phyloP scores from a whole-genome alignment of 2,888 invertebrate species.

The Pheosia gnoma region DNA sequence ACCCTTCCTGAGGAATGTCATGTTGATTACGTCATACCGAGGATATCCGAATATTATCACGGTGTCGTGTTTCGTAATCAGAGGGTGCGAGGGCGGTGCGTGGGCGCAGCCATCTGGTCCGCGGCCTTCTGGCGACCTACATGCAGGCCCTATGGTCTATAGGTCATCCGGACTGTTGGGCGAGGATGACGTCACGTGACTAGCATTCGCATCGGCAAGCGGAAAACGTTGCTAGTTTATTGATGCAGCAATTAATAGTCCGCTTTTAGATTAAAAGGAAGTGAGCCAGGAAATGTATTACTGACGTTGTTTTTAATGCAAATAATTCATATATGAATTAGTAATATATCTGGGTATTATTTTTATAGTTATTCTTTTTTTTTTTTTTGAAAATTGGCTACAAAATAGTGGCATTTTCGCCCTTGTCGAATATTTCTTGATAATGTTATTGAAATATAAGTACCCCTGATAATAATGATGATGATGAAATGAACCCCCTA shows the following conservation, averaged over 20 bases:
- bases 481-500: too few species aligned
- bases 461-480: too few species aligned
- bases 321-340: too few species aligned
- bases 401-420: too few species aligned
- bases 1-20: background rate
- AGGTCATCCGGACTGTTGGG: conserved; percentile 43
- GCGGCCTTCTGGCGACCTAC: conserved; percentile 61
- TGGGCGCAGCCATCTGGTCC: conserved; percentile 65
- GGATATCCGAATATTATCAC: conserved; percentile 11
- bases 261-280: conserved; percentile 19
- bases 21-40: background rate
- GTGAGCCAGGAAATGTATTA: conserved; percentile 15
- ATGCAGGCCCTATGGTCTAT: conserved; percentile 45
- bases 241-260: conserved; percentile 31
- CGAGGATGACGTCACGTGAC: conserved; percentile 28
- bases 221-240: conserved; percentile 29
- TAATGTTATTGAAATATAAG: too few species aligned
- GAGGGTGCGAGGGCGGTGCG: conserved; percentile 59
- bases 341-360: too few species aligned
- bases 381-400: too few species aligned
- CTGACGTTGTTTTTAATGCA: too few species aligned
- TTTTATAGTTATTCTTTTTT: too few species aligned
- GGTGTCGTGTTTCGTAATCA: conserved; percentile 33
- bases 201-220: conserved; percentile 21
- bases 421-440: too few species aligned